Percentiles rank a stretch among this genome's conserved stretches.
Evolutionary conservation across 30 jellyfish, hydroid and myxozoan species (phyloP).

Genomic region (Cassiopea andromeda): DNA sequence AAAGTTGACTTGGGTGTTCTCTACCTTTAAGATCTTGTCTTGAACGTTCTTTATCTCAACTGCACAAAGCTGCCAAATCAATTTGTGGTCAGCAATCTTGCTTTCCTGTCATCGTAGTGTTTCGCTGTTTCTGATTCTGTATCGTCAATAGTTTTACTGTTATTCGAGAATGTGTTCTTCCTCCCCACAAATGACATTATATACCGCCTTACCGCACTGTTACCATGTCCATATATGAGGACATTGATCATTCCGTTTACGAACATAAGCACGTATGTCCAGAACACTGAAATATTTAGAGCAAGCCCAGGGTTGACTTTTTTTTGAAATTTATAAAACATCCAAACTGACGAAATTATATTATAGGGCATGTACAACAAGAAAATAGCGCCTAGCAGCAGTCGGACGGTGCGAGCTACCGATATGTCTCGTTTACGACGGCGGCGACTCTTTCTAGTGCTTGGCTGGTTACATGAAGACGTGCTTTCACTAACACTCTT

Average conservation of each 20-base stretch:
- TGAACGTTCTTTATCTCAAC: neutral
- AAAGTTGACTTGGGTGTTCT: too few species aligned
- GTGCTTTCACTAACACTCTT: neutral
- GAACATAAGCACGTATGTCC: conserved; percentile 62
- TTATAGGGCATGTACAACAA: conserved; percentile 64
- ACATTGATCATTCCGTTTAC: conserved; percentile 56
- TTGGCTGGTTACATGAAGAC: neutral
- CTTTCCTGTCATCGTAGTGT: neutral
- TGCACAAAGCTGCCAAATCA: neutral
- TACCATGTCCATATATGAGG: conserved; percentile 62
- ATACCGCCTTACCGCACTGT: conserved; percentile 44
- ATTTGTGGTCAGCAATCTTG: neutral
- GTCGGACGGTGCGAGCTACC: conserved; percentile 53
- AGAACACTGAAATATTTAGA: conserved; percentile 41
- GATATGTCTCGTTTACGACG: conserved; percentile 71
- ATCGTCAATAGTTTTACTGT: conserved; percentile 17
- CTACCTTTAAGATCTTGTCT: too few species aligned
- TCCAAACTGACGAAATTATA: conserved; percentile 36
- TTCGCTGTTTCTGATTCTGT: conserved; percentile 24
- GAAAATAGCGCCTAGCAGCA: conserved; percentile 62
- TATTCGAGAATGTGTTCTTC: neutral
- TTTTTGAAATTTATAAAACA: conserved; percentile 41
- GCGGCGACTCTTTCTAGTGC: conserved; percentile 29
- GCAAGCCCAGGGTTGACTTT: conserved; percentile 27
- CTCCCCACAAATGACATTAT: neutral